Base-by-base conservation (phyloP, 2,113 vertebrate genomes). In the Brevimyrus niger region DNA sequence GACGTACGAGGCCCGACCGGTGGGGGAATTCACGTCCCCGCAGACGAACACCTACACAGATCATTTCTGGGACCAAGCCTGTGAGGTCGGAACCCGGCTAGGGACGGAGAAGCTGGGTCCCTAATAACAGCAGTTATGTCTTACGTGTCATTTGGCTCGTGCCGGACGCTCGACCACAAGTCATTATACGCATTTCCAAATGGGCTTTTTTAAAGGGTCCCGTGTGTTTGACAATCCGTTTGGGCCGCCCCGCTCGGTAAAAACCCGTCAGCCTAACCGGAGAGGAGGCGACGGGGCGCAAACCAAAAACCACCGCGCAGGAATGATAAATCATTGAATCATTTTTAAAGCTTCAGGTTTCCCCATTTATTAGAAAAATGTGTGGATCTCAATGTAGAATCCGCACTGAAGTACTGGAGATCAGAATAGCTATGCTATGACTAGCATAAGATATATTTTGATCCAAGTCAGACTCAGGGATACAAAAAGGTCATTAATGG, bases 131-230 rank as follows among this genome's bases (percentile, higher is more conserved):
- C 95, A 93, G 94, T 95, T 95, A 95, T 95, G 92, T 96, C 95
- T 95, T 96, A 96, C 96, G 95, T 95, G 94, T 95, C 95, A 95
- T 94, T 94, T 96, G 96, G 95, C 94, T 95, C 90, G 89, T 92
- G 91, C 89, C 89, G 0, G 42, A 88, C 92, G 6, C 90, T 87
- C 94, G 93, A 95, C 95, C 95, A 93, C 92, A 94, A 92, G 92
- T 92, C 95, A 95, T 95, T 95, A 95, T 90, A 47, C 90, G 87
- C 94, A 92, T 95, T 96, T 95, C 94, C 95, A 95, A 96, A 95
- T 93, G 92, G 93, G 91, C 93, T 93, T 61, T 89, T 87, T 91
- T 91, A 87, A 94, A 93, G 89, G 80, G 91, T 93, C 69, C 93
- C 93, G 89, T 23, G 42, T 4, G 2, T 88, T 23, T 90, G 92